These are phyloP conservation scores for Plecturocebus donacophilus DNA, from an alignment of 2,113 vertebrate species.

Conservation along the genomic window DNA sequence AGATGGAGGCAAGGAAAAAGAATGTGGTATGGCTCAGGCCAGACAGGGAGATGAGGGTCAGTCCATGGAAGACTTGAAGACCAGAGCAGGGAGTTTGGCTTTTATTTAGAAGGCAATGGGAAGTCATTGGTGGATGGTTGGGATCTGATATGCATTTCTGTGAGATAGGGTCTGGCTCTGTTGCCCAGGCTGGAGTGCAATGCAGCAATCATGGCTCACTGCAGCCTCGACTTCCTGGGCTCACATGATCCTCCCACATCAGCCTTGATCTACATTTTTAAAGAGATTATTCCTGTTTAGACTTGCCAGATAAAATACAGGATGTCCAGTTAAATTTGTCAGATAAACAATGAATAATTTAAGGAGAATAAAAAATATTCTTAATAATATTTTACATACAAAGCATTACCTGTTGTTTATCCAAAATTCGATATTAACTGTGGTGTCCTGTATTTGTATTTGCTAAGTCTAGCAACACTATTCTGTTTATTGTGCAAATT, in stretches of 20 bases:
- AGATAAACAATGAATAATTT: constrained; percentile 19
- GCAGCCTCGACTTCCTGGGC: no score
- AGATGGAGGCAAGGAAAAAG: neutral
- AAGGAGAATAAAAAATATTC: neutral
- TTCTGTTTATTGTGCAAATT: neutral
- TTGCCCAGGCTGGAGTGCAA: no score
- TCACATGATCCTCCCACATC: no score
- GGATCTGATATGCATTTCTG: neutral
- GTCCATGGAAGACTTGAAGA: neutral
- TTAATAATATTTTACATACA: neutral
- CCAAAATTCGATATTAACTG: neutral
- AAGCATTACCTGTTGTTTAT: neutral
- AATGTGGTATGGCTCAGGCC: neutral
- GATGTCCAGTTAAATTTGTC: neutral
- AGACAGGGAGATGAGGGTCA: neutral
- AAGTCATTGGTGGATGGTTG: neutral
- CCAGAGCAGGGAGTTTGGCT: neutral
- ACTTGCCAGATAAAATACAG: neutral
- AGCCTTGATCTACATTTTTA: neutral
- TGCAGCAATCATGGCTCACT: no score
- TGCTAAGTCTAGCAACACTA: neutral
- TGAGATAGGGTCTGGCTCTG: no score
- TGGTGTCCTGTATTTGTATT: neutral
- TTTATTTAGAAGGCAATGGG: constrained; percentile 3
- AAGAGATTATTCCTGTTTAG: constrained; percentile 8